Conservation (phyloP, 2,113 vertebrate species). For the Dipodomys merriami region DNA sequence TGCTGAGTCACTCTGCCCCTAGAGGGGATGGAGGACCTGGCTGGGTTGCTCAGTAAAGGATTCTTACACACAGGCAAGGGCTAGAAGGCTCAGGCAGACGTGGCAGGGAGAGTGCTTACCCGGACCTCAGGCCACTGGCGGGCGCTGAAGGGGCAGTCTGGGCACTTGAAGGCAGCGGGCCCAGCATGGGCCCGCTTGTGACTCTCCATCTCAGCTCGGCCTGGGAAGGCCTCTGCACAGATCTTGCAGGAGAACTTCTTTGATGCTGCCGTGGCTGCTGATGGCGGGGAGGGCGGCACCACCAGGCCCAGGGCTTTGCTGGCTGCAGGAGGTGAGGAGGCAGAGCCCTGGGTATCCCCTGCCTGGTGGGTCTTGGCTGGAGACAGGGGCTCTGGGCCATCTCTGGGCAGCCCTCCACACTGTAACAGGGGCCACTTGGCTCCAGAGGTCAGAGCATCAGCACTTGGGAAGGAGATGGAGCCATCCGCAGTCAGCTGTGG, state of each 20-base stretch:
- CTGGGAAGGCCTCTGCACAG: conserved; percentile 94
- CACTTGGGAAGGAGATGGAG: conserved; percentile 86
- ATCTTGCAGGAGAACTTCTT: conserved; percentile 98
- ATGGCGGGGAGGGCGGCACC: conserved; percentile 51
- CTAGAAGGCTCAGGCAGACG: background rate
- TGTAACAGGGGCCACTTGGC: conserved; percentile 85
- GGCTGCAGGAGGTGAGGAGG: conserved; percentile 82
- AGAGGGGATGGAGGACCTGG: background rate
- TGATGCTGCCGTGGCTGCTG: conserved; percentile 64
- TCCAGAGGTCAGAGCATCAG: conserved; percentile 74
- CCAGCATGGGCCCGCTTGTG: conserved; percentile 97
- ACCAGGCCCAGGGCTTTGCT: conserved; percentile 58
- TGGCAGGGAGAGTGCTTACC: conserved; percentile 81
- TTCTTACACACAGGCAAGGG: background rate
- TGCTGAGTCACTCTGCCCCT: conserved; percentile 9
- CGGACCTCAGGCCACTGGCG: conserved; percentile 94
- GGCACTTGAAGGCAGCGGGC: conserved; percentile 95
- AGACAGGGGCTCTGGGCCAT: conserved; percentile 72
- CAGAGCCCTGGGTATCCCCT: conserved; percentile 59
- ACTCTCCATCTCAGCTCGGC: conserved; percentile 98
- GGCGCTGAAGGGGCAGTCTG: conserved; percentile 94
- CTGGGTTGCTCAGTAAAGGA: background rate
- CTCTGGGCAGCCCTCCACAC: conserved; percentile 80
- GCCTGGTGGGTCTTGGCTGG: conserved; percentile 59
- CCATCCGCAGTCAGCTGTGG: conserved; percentile 89